These are phyloP conservation scores for Morpho deidamia DNA, from an alignment of 2,888 invertebrate species.

Conservation along the genomic window DNA sequence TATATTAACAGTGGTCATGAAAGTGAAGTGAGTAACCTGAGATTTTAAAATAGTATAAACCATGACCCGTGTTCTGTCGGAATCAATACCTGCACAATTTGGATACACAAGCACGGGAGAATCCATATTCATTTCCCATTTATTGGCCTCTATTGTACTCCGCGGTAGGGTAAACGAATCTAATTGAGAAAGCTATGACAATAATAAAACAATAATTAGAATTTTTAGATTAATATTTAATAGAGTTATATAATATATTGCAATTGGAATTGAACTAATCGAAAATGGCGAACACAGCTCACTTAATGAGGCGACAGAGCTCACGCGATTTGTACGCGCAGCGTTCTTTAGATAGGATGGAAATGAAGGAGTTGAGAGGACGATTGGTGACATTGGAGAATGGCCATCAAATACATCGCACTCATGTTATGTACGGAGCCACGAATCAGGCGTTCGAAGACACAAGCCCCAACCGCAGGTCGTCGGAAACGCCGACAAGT, in stretches of 20 bases:
- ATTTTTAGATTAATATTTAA: constrained; percentile 29
- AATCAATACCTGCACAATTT: constrained; percentile 11
- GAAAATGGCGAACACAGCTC: constrained; percentile 93
- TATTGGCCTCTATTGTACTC: constrained; percentile 56
- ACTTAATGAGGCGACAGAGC: constrained; percentile 92
- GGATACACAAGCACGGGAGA: constrained; percentile 32
- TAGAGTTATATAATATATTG: constrained; percentile 22
- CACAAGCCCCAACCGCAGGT: constrained; percentile 62
- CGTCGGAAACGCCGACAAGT: constrained; percentile 71
- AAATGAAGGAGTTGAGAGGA: constrained; percentile 91
- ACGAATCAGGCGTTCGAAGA: constrained; percentile 89
- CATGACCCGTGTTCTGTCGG: constrained; percentile 11
- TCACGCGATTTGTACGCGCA: constrained; percentile 90
- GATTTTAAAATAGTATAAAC: background rate
- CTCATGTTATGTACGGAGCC: constrained; percentile 86
- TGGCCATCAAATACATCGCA: constrained; percentile 67
- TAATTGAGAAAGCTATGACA: constrained; percentile 33
- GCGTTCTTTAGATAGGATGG: constrained; percentile 89
- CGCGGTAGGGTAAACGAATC: constrained; percentile 57
- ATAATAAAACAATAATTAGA: constrained; percentile 15
- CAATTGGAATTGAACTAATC: constrained; percentile 12
- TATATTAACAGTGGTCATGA: too few species aligned
- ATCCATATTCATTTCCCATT: constrained; percentile 41
- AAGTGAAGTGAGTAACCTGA: constrained; percentile 24
- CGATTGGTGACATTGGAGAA: constrained; percentile 86